phyloP scores from a whole-genome alignment of 2,888 invertebrate genomes.

The Halictus quadricinctus region DNA sequence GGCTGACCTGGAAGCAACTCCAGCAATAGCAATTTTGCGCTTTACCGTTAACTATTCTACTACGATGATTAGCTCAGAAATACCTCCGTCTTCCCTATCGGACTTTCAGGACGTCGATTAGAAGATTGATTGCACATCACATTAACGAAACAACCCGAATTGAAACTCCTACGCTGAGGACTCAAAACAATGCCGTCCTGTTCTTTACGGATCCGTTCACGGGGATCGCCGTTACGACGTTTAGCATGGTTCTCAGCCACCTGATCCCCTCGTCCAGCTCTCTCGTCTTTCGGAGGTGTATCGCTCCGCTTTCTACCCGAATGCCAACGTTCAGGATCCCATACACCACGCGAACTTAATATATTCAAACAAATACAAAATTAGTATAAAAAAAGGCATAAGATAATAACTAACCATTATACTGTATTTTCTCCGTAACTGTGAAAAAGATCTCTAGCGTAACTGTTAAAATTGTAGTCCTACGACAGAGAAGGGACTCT shows the following conservation, averaged over 20 bases:
- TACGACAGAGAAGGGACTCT: too few relatives aligned
- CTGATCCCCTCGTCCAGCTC: constrained; percentile 83
- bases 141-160: constrained; percentile 92
- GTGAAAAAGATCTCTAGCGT: too few relatives aligned
- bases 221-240: constrained; percentile 87
- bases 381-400: constrained; percentile 7
- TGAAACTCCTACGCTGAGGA: constrained; percentile 93
- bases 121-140: constrained; percentile 71
- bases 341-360: constrained; percentile 82
- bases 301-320: constrained; percentile 85
- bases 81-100: constrained; percentile 81
- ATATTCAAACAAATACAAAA: constrained; percentile 4
- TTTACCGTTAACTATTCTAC: background rate
- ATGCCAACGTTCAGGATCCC: constrained; percentile 84
- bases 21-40: background rate
- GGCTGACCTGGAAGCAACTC: constrained; percentile 72
- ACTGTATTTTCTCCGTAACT: background rate
- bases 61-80: background rate
- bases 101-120: constrained; percentile 80
- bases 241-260: constrained; percentile 74
- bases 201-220: constrained; percentile 91
- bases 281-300: constrained; percentile 86
- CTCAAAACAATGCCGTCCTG: constrained; percentile 93
- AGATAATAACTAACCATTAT: background rate
- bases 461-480: background rate